phyloP scores from a whole-genome alignment of 1,140 invertebrate genomes.

The Caenorhabditis latens region DNA sequence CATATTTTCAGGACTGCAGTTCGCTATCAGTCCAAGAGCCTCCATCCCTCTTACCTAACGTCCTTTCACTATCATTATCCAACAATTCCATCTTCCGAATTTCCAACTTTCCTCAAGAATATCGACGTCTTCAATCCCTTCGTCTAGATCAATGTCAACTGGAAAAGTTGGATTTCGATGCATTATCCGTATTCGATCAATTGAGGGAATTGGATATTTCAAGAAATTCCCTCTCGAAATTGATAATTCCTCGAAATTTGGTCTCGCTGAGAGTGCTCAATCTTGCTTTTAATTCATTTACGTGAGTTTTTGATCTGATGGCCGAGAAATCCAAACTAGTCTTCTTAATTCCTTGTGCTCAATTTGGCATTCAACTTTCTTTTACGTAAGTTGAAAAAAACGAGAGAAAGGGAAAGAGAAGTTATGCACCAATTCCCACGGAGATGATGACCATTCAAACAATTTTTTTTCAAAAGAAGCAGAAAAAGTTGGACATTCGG shows the following conservation, averaged over 20 bases:
- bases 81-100: slow-evolving; percentile 35
- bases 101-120: slow-evolving; percentile 7
- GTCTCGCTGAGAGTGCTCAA: slow-evolving; percentile 19
- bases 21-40: slow-evolving; percentile 9
- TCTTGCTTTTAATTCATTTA: slow-evolving; percentile 46
- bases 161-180: slow-evolving; percentile 21
- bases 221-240: slow-evolving; percentile 1
- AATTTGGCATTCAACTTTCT: slow-evolving; percentile 40
- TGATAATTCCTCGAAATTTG: slow-evolving; percentile 47
- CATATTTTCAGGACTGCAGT: slow-evolving; percentile 1
- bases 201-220: slow-evolving; percentile 19
- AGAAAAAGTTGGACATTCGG: no score
- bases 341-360: background rate
- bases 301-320: background rate
- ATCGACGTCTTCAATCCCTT: slow-evolving; percentile 13
- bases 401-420: background rate
- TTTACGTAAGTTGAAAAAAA: slow-evolving; percentile 16
- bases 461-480: background rate
- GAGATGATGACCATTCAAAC: slow-evolving; percentile 3
- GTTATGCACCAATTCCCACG: slow-evolving; percentile 43
- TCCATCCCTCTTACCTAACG: slow-evolving; percentile 8
- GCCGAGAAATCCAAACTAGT: background rate
- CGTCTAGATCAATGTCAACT: slow-evolving; percentile 42
- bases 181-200: slow-evolving; percentile 6
- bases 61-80: slow-evolving; percentile 12